Conservation (phyloP, 2,113 vertebrate genomes). For the Neoarius graeffei region DNA sequence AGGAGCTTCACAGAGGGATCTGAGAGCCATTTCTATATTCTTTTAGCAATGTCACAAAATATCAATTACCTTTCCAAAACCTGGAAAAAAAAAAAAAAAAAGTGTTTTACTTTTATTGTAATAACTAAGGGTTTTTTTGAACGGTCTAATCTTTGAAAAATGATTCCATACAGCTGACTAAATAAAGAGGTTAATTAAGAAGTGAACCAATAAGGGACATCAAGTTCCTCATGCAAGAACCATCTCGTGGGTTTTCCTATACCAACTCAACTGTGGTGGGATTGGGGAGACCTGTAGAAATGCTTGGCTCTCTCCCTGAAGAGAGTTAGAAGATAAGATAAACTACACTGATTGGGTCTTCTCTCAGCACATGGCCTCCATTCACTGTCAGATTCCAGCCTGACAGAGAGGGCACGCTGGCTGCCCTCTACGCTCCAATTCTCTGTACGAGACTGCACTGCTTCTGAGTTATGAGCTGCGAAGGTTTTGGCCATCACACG, state of each 20-base stretch:
- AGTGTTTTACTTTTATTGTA: not conserved
- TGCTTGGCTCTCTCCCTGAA: slow-evolving; percentile 1
- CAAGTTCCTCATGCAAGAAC: not conserved
- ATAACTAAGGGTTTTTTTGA: not conserved
- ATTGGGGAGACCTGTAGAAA: slow-evolving; percentile 28
- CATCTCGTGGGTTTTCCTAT: not conserved
- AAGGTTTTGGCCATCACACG: slow-evolving; percentile 69
- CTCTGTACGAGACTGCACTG: slow-evolving; percentile 74
- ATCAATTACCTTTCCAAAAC: not conserved
- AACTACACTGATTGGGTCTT: slow-evolving; percentile 20
- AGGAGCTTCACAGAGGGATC: not conserved
- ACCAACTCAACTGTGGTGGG: slow-evolving; percentile 3
- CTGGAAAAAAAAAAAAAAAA: not conserved
- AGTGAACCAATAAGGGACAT: not conserved
- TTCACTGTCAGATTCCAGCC: slow-evolving; percentile 84
- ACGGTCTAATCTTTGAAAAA: not conserved
- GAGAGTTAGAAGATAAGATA: slow-evolving; percentile 38
- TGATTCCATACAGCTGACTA: not conserved
- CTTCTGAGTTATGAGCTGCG: slow-evolving; percentile 89
- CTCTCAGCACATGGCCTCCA: slow-evolving; percentile 74
- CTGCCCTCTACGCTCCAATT: slow-evolving; percentile 67
- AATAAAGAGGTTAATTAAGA: not conserved
- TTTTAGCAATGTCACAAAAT: not conserved
- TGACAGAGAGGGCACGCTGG: slow-evolving; percentile 81
- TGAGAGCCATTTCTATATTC: not conserved